Base-by-base conservation (phyloP, 1,140 invertebrate genomes). In the Agraylea sexmaculata region DNA sequence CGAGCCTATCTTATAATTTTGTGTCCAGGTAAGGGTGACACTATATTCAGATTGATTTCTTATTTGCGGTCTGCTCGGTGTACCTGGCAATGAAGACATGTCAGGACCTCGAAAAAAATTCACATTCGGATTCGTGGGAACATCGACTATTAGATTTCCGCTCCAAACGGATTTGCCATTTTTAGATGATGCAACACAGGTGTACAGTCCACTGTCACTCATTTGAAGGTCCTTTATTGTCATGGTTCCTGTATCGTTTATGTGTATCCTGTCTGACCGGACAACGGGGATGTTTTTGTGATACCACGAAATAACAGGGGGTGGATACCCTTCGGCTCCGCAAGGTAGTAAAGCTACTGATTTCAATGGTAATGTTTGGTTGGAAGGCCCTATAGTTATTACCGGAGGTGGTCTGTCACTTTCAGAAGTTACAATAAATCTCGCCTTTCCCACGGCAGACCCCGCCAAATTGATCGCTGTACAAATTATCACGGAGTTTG, bases 161-260 rank as follows among this genome's bases (percentile, higher is more conserved):
- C 77, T 81, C 87, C 87, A 91, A 0, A 83, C 80, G 29, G 87
- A 86, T 68, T 83, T 77, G 38, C 88, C 84, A 20, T 85, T 83
- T 37, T 77, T 75, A n/a, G 83, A 86, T 1, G 80, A 82, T 3
- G 83, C 86, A 19, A 84, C 78, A 58, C 87, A 85, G 1, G 86
- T 84, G 63, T 90, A 87, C 23, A 83, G 54, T 1, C 84, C 85
- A 27, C 75, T 78, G 59, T 89, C 83, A 7, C 71, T 69, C 51
- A 77, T 74, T 41, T 77, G 72, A 38, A 91, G 63, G 59, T 87
- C 82, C 69, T 70, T 64, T 56, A 90, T 81, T 50, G 81, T 75
- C 17, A 90, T 59, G 29, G 75, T 76, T 15, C 81, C 82, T 4
- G 76, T 72, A 37, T 75, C 73, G n/a, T 79, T 73, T 21, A 84